Base-by-base conservation (phyloP, 2,888 invertebrate genomes). In the Lamproptera curius region DNA sequence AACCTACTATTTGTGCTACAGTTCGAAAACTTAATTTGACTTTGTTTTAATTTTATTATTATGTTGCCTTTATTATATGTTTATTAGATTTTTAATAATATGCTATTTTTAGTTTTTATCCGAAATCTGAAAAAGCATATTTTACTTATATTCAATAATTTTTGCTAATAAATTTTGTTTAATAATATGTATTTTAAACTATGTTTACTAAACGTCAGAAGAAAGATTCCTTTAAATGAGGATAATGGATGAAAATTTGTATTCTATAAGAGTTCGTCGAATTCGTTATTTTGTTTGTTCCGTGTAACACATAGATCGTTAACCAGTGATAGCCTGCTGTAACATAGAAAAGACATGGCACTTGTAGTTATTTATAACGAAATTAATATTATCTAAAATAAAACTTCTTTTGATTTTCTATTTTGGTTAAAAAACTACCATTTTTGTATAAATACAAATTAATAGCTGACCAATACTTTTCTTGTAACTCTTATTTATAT, bases 271-370 rank as follows among this genome's bases (percentile, higher is more conserved):
- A 42, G 48, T 23, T 16, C 35, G 26, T 39, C 9, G 43, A 40
- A 40, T 43, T 39, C 13, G 16, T 16, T 23, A 39, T 47, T 42
- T 36, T 41, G 34, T 35, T 28, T 31, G 35, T 9, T 31, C 16
- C 34, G 38, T 43, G 43, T 35, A 26, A 39, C 48, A 49, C 14
- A 28, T 20, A 43, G 48, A 49, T 49, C 34, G 35, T 14, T 35
- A 49, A 43, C 26, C 16, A 17, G 16, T 16, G 48, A 49, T 49
- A 49, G 40, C 48, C 42, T 40, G 39, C 48, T 48, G n/a, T 28
- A 11, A 39, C 13, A 39, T 37, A n/a, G n/a, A n/a, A n/a, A n/a
- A n/a, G n/a, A n/a, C n/a, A n/a, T n/a, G n/a, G n/a, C n/a, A n/a
- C n/a, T n/a, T n/a, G n/a, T n/a, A n/a, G n/a, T n/a, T n/a, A n/a